Base-by-base conservation (phyloP, 1,140 invertebrate species). In the Galendromus occidentalis region DNA sequence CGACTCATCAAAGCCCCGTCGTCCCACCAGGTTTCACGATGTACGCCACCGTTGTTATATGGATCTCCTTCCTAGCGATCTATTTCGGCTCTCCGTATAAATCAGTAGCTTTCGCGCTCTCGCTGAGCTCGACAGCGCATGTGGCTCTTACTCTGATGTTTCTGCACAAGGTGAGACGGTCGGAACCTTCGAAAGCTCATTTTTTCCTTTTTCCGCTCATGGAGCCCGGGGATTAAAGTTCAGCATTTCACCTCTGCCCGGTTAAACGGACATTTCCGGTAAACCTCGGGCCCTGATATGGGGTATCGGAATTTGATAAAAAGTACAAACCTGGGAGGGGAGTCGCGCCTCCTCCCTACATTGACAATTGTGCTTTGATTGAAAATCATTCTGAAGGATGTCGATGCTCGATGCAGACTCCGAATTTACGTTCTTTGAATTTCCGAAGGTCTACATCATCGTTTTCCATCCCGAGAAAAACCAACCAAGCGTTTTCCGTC, bases 31-130 rank as follows among this genome's bases (percentile, higher is more conserved):
- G 84, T 42, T 86, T 86, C 71, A 84, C 83, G 9, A 86, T 85
- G 84, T 86, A 86, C 70, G 82, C 82, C 2, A 85, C 84, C 1
- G 85, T 84, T 72, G 83, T 86, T 42, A 83, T 86, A 44, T 86
- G 84, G 84, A 72, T 85, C 12, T 83, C 83, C 9, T 86, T 85
- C 71, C 78, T 85, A 64, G 82, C 84, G 0, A 83, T 86, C 66
- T 84, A 84, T 71, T 84, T 84, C 69, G 82, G 82, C 33, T 59
- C 51, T 29, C 51, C 51, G 20, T 59, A 59, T 9, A 59, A 59
- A 25, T 59, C 51, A 33, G 51, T 59, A 33, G 51, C 51, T 14
- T 59, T 59, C 33, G 51, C 51, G 12, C 51, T 59, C 9, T 59
- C 51, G 51, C 33, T 59, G 22, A 59, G 51, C 33, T 59, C 51